Evolutionary conservation across 2,113 vertebrate species (phyloP).

Genomic region (Porphyrio hochstetteri): DNA sequence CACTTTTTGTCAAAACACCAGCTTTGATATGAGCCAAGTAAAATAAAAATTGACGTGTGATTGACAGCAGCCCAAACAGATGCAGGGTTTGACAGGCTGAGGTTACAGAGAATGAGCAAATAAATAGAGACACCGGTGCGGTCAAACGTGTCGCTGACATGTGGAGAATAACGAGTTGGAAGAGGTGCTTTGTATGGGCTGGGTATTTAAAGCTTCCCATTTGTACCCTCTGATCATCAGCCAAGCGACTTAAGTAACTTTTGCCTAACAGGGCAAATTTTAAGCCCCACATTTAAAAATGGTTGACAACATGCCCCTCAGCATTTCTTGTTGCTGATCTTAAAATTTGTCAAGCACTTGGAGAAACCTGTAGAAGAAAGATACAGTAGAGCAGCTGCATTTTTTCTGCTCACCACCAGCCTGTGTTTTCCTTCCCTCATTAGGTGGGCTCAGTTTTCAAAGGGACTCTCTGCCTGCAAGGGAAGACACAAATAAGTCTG

Average conservation of each 20-base stretch:
- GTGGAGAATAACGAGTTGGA: rapidly evolving
- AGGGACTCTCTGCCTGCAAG: background rate
- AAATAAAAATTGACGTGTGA: background rate
- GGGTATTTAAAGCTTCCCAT: background rate
- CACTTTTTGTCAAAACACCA: background rate
- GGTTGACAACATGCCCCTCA: background rate
- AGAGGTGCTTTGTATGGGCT: background rate
- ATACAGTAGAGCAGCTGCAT: background rate
- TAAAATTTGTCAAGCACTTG: background rate
- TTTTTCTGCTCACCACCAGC: background rate
- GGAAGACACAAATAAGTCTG: background rate
- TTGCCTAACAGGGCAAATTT: background rate
- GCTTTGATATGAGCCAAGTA: background rate
- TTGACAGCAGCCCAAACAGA: slow-evolving; percentile 1
- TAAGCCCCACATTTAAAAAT: background rate
- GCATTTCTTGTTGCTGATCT: rapidly evolving
- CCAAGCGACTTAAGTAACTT: background rate
- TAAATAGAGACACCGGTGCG: background rate
- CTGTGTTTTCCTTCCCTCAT: background rate
- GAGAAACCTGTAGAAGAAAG: background rate
- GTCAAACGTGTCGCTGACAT: background rate
- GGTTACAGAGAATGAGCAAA: background rate
- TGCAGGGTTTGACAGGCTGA: background rate
- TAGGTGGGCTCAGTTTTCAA: background rate
- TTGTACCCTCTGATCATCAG: background rate